Evolutionary conservation across 2,797 vertebrate genomes (phyloP).

Genomic region (Megaceryle alcyon): DNA sequence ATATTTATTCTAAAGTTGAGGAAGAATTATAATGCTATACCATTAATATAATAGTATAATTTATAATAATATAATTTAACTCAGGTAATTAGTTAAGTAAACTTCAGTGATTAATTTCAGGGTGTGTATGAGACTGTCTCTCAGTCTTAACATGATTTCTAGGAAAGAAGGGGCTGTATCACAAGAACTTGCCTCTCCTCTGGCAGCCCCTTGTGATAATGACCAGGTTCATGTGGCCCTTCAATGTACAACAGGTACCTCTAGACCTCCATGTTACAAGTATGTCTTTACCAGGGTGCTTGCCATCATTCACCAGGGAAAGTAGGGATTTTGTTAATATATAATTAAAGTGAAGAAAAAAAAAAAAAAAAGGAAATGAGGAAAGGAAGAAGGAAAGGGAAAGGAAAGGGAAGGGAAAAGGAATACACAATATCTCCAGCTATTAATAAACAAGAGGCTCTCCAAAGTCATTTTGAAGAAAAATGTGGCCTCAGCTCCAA

Average conservation of each 20-base stretch:
- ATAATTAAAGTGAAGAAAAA: background rate
- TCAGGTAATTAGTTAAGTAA: slow-evolving; percentile 3
- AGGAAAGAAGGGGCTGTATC: background rate
- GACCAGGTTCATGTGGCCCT: background rate
- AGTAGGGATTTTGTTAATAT: background rate
- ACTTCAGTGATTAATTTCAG: slow-evolving; percentile 16
- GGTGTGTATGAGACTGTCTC: background rate
- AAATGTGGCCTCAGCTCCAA: background rate
- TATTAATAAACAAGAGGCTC: background rate
- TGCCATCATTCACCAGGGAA: background rate
- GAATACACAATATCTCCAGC: background rate
- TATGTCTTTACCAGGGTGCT: background rate
- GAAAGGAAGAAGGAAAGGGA: background rate
- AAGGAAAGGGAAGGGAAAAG: too few species aligned
- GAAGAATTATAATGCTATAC: background rate
- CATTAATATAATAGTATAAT: background rate
- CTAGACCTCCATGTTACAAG: background rate
- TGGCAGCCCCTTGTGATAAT: background rate
- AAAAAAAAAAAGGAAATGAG: too few species aligned
- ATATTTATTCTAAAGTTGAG: background rate
- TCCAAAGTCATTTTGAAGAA: background rate
- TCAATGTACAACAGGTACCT: background rate
- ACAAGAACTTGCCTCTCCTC: background rate
- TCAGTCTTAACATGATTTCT: background rate
- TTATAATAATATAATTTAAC: background rate